A percentile compares a stretch with the other conserved stretches of the same genome.
Conservation (phyloP, 2,797 vertebrate species). For the Hoplostethus mediterraneus region DNA sequence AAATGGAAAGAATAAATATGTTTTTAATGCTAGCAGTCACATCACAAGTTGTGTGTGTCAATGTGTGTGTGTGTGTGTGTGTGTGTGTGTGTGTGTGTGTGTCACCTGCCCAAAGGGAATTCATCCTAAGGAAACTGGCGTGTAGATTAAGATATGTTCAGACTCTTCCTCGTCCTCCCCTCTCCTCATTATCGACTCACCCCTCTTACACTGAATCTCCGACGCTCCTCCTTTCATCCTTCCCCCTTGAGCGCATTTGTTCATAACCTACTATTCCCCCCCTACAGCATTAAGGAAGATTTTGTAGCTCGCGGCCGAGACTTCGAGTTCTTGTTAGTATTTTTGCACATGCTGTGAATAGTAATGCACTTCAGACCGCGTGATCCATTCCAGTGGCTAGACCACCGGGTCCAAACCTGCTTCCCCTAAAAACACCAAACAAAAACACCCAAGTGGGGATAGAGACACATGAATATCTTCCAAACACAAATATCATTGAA, state of each 20-base stretch:
- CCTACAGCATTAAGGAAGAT: conserved; percentile 45
- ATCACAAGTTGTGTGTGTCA: conserved; percentile 14
- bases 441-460: neutral
- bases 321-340: conserved; percentile 65
- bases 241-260: conserved; percentile 72
- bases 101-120: conserved; percentile 63
- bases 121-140: conserved; percentile 71
- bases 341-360: conserved; percentile 55
- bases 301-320: conserved; percentile 56
- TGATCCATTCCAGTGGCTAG: conserved; percentile 25
- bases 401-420: conserved; percentile 14
- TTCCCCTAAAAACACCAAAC: conserved; percentile 12
- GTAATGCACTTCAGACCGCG: conserved; percentile 42
- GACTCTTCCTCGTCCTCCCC: conserved; percentile 72
- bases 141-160: conserved; percentile 76
- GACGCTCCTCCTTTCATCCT: conserved; percentile 68
- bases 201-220: conserved; percentile 60
- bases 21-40: neutral
- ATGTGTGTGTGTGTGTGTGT: neutral
- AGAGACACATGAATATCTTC: neutral
- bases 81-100: conserved; percentile 8
- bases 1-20: conserved; percentile 5
- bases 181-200: conserved; percentile 73
- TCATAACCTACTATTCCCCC: conserved; percentile 60
- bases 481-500: conserved; percentile 5